phyloP scores from a whole-genome alignment of 2,113 vertebrate genomes.

The Charina bottae region DNA sequence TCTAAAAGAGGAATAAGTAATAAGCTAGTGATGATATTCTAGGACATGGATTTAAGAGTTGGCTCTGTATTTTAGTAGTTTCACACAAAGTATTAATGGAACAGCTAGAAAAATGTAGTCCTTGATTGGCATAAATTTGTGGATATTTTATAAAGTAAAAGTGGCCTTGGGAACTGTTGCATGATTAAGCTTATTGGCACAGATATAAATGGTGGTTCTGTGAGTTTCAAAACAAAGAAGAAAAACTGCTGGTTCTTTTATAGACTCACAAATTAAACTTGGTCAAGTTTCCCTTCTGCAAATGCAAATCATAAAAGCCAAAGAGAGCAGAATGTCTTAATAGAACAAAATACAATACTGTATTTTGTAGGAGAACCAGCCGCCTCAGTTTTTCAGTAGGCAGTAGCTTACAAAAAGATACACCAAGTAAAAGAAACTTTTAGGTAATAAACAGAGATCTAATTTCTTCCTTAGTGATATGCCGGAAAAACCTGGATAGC shows the following conservation, averaged over 20 bases:
- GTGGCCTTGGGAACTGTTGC: background rate
- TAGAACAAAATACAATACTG: slow-evolving; percentile 28
- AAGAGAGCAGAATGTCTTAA: slow-evolving; percentile 35
- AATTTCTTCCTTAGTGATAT: slow-evolving; percentile 81
- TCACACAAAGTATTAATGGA: background rate
- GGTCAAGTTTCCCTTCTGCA: slow-evolving; percentile 55
- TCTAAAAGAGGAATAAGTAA: background rate
- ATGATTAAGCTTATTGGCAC: slow-evolving; percentile 28
- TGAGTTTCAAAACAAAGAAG: slow-evolving; percentile 23
- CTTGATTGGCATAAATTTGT: background rate
- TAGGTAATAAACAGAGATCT: background rate
- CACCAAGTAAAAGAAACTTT: slow-evolving; percentile 4
- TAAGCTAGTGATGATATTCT: background rate
- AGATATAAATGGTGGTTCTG: background rate
- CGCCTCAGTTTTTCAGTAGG: slow-evolving; percentile 20
- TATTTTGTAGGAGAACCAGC: slow-evolving; percentile 4
- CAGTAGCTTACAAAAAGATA: slow-evolving; percentile 16
- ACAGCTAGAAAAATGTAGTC: background rate
- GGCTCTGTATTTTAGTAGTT: background rate
- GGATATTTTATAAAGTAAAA: background rate
- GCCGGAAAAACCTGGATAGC: slow-evolving; percentile 92
- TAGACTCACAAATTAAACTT: slow-evolving; percentile 48
- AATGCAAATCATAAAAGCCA: slow-evolving; percentile 50
- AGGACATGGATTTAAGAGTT: background rate
- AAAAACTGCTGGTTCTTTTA: slow-evolving; percentile 52